A percentile compares a stretch with the other conserved stretches of the same genome.
Conservation (phyloP, 2,888 invertebrate species). For the Sphaerophoria rueppellii region DNA sequence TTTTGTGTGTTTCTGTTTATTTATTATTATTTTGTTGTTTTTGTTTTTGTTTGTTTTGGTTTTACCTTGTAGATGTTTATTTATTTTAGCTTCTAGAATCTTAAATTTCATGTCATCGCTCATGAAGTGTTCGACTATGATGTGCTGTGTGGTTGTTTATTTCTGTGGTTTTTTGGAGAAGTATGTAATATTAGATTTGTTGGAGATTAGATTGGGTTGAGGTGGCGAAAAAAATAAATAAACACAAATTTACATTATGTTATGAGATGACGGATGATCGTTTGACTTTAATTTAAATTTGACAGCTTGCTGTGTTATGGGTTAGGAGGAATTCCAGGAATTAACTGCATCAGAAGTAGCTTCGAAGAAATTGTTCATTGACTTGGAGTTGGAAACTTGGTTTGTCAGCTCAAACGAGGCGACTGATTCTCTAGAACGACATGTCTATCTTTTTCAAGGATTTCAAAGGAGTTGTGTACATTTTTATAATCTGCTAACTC, state of each 20-base stretch:
- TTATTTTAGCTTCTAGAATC: conserved; percentile 4
- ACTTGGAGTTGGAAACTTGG: not conserved
- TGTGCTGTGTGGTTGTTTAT: conserved; percentile 8
- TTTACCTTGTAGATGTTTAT: conserved; percentile 35
- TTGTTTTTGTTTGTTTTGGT: not conserved
- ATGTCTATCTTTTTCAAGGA: no score
- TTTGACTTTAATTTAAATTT: conserved; percentile 9
- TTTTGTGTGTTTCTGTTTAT: not conserved
- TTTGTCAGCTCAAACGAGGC: no score
- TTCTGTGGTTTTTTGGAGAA: conserved; percentile 37
- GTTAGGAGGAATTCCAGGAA: conserved; percentile 18
- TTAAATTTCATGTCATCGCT: conserved; percentile 29
- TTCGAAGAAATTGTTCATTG: not conserved
- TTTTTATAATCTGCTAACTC: no score
- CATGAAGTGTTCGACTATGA: conserved; percentile 14
- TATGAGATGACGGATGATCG: conserved; percentile 44
- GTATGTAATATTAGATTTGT: conserved; percentile 49
- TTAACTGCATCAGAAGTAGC: not conserved
- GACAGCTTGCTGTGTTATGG: conserved; percentile 11
- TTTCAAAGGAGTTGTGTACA: no score
- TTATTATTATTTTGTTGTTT: conserved; percentile 3
- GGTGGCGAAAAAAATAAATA: not conserved
- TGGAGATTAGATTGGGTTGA: conserved; percentile 30
- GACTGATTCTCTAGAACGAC: no score
- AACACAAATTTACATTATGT: conserved; percentile 38